Percentiles rank a stretch among this genome's conserved stretches.
Conservation (phyloP, 2,797 vertebrate species). For the Phrynocephalus guinanensis region DNA sequence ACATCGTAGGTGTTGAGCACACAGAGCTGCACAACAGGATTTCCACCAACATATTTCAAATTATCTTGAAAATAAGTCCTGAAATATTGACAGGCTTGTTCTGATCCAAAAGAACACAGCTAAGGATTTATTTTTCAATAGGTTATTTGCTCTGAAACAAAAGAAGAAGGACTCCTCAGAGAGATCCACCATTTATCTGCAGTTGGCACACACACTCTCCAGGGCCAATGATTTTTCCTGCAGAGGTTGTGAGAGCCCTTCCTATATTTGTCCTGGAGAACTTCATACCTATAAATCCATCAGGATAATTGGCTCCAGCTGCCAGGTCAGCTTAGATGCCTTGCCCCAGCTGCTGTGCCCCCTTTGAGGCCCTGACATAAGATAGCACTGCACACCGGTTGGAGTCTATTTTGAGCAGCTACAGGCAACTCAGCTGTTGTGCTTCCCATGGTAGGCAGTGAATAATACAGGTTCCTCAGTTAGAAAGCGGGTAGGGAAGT, state of each 20-base stretch:
- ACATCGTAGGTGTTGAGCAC: no score
- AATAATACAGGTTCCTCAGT: background rate
- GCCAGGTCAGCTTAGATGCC: conserved; percentile 27
- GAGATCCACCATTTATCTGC: background rate
- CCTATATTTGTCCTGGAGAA: background rate
- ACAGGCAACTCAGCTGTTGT: conserved; percentile 58
- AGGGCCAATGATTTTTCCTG: conserved; percentile 9
- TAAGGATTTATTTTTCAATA: background rate
- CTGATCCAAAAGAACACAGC: background rate
- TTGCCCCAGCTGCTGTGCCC: conserved; percentile 40
- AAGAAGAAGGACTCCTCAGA: background rate
- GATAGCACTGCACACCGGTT: conserved; percentile 31
- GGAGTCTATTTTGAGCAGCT: conserved; percentile 45
- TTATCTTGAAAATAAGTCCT: background rate
- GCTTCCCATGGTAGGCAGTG: conserved; percentile 49
- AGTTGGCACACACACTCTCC: conserved; percentile 4
- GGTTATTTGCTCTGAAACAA: background rate
- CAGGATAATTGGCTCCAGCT: conserved; percentile 21
- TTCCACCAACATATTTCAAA: no score
- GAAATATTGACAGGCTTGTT: background rate
- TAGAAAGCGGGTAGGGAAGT: background rate
- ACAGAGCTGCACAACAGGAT: no score
- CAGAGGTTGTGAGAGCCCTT: background rate
- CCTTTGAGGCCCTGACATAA: conserved; percentile 10
- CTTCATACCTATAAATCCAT: conserved; percentile 6